Conservation (phyloP, 2,797 vertebrate species). For the Protosalanx chinensis region DNA sequence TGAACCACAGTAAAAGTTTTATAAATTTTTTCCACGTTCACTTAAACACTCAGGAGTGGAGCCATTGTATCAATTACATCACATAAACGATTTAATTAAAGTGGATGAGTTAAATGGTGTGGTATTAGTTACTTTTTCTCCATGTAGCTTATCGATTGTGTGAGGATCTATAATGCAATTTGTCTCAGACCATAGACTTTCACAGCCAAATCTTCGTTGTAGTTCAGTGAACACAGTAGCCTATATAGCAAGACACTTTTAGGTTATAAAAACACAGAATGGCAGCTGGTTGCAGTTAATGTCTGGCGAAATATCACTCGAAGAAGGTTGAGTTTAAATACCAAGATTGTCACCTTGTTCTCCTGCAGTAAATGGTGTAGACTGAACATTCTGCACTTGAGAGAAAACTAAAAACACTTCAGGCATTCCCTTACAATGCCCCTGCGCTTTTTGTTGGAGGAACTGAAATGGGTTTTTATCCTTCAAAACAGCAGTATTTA, state of each 20-base stretch:
- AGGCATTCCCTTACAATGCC: not conserved
- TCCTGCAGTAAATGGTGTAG: not conserved
- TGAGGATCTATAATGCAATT: constrained; percentile 21
- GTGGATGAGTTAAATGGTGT: constrained; percentile 20
- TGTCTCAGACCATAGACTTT: constrained; percentile 21
- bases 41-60: not conserved
- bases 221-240: not conserved
- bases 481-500: not conserved
- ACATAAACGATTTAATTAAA: constrained; percentile 22
- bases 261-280: not conserved
- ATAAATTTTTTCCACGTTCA: not conserved
- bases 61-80: constrained; percentile 3
- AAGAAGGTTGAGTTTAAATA: not conserved
- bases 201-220: not conserved
- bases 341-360: not conserved
- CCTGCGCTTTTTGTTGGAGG: not conserved
- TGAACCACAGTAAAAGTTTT: not conserved
- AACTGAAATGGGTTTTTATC: not conserved
- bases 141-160: constrained; percentile 11
- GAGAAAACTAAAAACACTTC: not conserved
- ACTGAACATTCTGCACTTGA: not conserved
- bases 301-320: not conserved
- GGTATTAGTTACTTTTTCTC: not conserved
- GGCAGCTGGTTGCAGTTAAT: not conserved
- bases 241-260: not conserved